These are phyloP conservation scores for Tangara arthus DNA, from an alignment of 2,797 vertebrate species.

Conservation along the genomic window DNA sequence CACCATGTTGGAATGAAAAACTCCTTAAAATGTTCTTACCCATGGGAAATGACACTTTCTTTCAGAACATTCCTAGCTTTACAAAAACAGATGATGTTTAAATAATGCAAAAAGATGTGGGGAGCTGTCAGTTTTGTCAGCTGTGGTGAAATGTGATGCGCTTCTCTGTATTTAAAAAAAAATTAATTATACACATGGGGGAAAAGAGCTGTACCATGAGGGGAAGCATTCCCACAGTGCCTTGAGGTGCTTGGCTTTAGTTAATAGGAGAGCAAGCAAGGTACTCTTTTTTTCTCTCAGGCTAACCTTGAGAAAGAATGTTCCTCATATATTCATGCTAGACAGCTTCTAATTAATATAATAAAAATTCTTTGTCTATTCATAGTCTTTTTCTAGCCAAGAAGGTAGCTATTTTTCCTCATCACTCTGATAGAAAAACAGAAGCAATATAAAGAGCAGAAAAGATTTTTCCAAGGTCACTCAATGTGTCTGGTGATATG, in stretches of 20 bases:
- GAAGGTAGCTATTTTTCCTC: slow-evolving; percentile 9
- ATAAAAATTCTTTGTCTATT: background rate
- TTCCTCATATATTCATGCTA: background rate
- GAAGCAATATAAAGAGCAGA: background rate
- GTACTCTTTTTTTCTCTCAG: background rate
- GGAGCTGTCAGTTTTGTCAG: slow-evolving; percentile 63
- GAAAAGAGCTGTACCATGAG: background rate
- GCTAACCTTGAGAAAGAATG: slow-evolving; percentile 33
- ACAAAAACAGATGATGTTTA: slow-evolving; percentile 54
- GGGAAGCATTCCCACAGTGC: background rate
- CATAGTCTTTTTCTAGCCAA: background rate
- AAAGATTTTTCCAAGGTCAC: slow-evolving; percentile 27
- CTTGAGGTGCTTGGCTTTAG: background rate
- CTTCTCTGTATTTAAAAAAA: slow-evolving; percentile 26
- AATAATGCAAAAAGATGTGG: slow-evolving; percentile 56
- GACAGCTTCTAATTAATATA: slow-evolving; percentile 40
- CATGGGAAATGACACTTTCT: slow-evolving; percentile 39
- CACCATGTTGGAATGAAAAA: background rate
- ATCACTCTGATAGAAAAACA: background rate
- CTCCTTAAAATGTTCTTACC: slow-evolving; percentile 24
- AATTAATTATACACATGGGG: background rate
- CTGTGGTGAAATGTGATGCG: slow-evolving; percentile 33
- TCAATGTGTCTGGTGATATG: background rate
- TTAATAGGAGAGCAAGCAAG: background rate
- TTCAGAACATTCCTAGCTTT: slow-evolving; percentile 46